Evolutionary conservation across 2,888 invertebrate genomes (phyloP).

Genomic region (Thysanoteuthis rhombus): DNA sequence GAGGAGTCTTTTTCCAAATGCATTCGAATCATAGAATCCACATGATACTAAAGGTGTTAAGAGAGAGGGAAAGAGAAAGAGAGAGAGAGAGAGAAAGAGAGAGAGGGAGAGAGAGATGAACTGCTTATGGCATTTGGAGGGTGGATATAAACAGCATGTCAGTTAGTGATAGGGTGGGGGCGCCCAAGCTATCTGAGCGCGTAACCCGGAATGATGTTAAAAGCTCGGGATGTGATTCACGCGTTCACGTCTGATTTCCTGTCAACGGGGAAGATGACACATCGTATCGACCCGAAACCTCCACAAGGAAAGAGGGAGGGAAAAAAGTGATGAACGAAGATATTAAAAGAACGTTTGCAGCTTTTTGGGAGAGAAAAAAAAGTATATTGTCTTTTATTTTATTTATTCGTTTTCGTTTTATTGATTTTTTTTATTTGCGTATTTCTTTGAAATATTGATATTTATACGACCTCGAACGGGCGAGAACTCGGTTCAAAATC

Average conservation of each 20-base stretch:
- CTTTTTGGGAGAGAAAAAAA: too few relatives aligned
- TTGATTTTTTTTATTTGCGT: not conserved
- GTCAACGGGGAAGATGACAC: conserved; percentile 1
- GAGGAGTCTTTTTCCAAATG: too few relatives aligned
- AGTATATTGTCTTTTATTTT: too few relatives aligned
- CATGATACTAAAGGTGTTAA: not conserved
- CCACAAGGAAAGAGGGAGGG: not conserved
- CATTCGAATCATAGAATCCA: not conserved
- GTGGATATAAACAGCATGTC: not conserved
- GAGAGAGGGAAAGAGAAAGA: too few relatives aligned
- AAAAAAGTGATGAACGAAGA: not conserved
- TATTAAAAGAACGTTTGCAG: not conserved
- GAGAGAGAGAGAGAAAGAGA: too few relatives aligned
- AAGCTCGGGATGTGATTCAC: not conserved
- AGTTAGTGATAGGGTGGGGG: not conserved
- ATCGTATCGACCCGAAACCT: not conserved
- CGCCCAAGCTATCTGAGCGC: not conserved
- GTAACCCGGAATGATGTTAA: not conserved
- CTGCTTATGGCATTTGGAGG: not conserved
- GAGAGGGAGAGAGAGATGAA: too few relatives aligned
- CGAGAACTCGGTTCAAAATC: not conserved
- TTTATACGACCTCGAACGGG: not conserved
- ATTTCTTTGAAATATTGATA: not conserved
- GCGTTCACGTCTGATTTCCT: not conserved
- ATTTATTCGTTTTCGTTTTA: not conserved